These are phyloP conservation scores for Sebastes variabilis DNA, from an alignment of 2,797 vertebrate species.

Conservation along the genomic window DNA sequence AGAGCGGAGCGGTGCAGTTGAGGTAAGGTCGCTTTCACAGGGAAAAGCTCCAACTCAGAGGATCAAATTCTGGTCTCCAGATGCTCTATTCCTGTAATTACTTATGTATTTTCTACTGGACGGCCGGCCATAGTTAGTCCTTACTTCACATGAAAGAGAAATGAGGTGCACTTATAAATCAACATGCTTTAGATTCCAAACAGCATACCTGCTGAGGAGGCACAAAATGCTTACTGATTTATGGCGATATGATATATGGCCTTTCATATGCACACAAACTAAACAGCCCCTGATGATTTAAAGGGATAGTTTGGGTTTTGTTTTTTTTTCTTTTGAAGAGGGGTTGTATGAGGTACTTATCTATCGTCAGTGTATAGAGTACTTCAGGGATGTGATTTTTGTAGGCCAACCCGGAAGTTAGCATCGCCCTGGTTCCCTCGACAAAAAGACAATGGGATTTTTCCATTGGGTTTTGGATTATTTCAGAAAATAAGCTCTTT, in stretches of 20 bases:
- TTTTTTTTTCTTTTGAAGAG: too few relatives aligned
- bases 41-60: constrained; percentile 16
- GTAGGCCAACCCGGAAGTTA: too few relatives aligned
- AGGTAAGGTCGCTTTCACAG: constrained; percentile 44
- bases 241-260: background rate
- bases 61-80: constrained; percentile 13
- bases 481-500: too few relatives aligned
- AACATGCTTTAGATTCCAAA: background rate
- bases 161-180: background rate
- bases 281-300: too few relatives aligned
- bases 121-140: background rate
- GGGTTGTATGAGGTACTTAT: too few relatives aligned
- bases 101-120: constrained; percentile 21
- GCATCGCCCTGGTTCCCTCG: too few relatives aligned
- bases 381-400: too few relatives aligned
- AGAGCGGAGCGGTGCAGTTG: constrained; percentile 17
- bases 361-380: too few relatives aligned
- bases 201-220: background rate
- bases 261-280: too few relatives aligned
- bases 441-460: too few relatives aligned
- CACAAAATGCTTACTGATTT: background rate
- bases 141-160: background rate
- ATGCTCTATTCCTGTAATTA: constrained; percentile 34
- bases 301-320: too few relatives aligned
- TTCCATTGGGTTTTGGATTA: too few relatives aligned